phyloP scores from a whole-genome alignment of 2,113 vertebrate genomes.

The Stegastes partitus region DNA sequence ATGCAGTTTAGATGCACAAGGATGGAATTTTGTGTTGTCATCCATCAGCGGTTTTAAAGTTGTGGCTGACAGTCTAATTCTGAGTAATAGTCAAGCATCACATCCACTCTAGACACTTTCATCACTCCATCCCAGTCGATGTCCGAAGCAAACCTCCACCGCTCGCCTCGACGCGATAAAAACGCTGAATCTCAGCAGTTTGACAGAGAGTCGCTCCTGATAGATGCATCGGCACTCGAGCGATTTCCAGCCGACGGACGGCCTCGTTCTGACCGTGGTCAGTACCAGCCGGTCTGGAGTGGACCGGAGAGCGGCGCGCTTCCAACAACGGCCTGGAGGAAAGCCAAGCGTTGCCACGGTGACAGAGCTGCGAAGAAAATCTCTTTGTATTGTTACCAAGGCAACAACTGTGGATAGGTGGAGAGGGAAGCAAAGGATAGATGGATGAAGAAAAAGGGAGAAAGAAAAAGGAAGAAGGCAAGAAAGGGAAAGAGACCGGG shows the following conservation, averaged over 20 bases:
- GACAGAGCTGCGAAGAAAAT: slow-evolving; percentile 79
- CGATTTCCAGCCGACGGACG: background rate
- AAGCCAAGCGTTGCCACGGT: slow-evolving; percentile 82
- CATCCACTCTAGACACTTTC: slow-evolving; percentile 7
- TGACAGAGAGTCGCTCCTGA: slow-evolving; percentile 2
- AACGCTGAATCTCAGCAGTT: slow-evolving; percentile 15
- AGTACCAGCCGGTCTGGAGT: slow-evolving; percentile 29
- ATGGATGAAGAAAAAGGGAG: slow-evolving; percentile 15
- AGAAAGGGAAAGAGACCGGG: background rate
- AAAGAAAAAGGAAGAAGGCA: slow-evolving; percentile 19
- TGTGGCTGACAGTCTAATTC: background rate
- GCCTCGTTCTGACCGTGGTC: slow-evolving; percentile 38
- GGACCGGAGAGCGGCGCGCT: slow-evolving; percentile 53
- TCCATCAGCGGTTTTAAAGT: too few species aligned
- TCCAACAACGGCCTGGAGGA: slow-evolving; percentile 79
- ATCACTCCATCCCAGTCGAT: background rate
- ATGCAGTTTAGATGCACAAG: too few species aligned
- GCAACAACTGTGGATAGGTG: slow-evolving; percentile 78
- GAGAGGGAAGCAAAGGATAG: slow-evolving; percentile 33
- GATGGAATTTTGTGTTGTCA: too few species aligned
- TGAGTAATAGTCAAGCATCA: background rate
- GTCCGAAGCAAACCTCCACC: slow-evolving; percentile 18
- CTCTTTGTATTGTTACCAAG: slow-evolving; percentile 85
- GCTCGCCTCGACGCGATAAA: slow-evolving; percentile 13
- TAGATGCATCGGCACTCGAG: slow-evolving; percentile 32